phyloP scores from a whole-genome alignment of 53 echinoderm and acorn worm species.

The Pentamera pediparva region DNA sequence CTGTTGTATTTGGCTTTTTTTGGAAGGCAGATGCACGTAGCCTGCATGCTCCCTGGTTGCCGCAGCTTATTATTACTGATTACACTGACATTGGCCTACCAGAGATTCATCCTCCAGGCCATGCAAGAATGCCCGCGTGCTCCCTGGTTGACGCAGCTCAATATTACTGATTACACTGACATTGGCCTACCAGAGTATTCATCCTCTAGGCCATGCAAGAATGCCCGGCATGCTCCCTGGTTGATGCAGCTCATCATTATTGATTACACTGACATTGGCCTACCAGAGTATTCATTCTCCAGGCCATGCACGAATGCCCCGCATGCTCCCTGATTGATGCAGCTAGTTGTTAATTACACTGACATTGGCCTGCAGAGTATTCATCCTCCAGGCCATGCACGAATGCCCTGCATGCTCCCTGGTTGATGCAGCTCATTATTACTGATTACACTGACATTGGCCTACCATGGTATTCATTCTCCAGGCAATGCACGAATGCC shows the following conservation, averaged over 20 bases:
- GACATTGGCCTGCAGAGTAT: too few relatives aligned
- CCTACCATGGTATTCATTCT: too few relatives aligned
- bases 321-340: slow-evolving; percentile 86
- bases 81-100: too few relatives aligned
- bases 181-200: too few relatives aligned
- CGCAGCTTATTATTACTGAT: too few relatives aligned
- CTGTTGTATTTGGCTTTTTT: too few relatives aligned
- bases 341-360: slow-evolving; percentile 51
- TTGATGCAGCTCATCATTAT: slow-evolving; percentile 58
- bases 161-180: too few relatives aligned
- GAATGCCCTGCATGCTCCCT: slow-evolving; percentile 94
- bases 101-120: slow-evolving; percentile 81
- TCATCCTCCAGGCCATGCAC: slow-evolving; percentile 96
- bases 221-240: too few relatives aligned
- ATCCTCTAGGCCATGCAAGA: too few relatives aligned
- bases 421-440: slow-evolving; percentile 66
- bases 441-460: slow-evolving; percentile 74
- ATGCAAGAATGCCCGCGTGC: slow-evolving; percentile 83
- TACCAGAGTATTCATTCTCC: slow-evolving; percentile 91
- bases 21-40: too few relatives aligned
- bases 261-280: neutral
- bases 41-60: too few relatives aligned
- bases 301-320: slow-evolving; percentile 97
- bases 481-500: too few relatives aligned
- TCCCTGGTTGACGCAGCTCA: slow-evolving; percentile 64